Conservation (phyloP, 2,888 invertebrate species). For the Melieria crassipennis region DNA sequence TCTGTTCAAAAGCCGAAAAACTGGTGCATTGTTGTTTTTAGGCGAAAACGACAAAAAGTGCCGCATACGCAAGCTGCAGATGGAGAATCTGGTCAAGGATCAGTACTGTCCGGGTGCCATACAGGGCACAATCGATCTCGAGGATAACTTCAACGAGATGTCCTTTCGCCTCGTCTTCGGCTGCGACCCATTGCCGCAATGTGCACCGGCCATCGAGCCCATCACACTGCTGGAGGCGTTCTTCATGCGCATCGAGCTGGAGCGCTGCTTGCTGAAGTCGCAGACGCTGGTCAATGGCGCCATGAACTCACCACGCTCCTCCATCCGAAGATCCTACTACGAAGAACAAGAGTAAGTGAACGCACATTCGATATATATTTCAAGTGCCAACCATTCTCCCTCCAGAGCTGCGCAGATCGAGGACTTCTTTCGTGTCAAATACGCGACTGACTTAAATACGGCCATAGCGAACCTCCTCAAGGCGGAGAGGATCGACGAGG, state of each 20-base stretch:
- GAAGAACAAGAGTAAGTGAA: too few relatives aligned
- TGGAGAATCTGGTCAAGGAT: conserved; percentile 50
- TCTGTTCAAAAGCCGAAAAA: too few relatives aligned
- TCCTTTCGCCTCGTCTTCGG: conserved; percentile 46
- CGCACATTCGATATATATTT: too few relatives aligned
- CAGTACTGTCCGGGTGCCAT: conserved; percentile 49
- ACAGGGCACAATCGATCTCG: conserved; percentile 49
- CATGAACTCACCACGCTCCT: too few relatives aligned
- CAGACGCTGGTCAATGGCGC: too few relatives aligned
- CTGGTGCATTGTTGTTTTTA: background rate
- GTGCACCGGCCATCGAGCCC: conserved; percentile 47
- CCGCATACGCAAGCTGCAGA: conserved; percentile 30
- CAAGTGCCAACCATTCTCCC: too few relatives aligned
- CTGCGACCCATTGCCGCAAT: conserved; percentile 35
- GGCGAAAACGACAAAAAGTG: conserved; percentile 22
- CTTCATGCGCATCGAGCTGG: conserved; percentile 49
- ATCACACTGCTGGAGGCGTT: conserved; percentile 56
- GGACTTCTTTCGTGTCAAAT: conserved; percentile 37
- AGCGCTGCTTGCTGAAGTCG: conserved; percentile 38
- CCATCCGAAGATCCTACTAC: too few relatives aligned
- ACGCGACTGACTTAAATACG: conserved; percentile 44
- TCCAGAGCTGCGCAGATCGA: background rate
- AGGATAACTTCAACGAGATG: conserved; percentile 49
- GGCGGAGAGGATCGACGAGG: conserved; percentile 33
- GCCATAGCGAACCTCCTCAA: conserved; percentile 37